These are phyloP conservation scores for Caerostris darwini DNA, from an alignment of 1,140 invertebrate species.

Conservation along the genomic window DNA sequence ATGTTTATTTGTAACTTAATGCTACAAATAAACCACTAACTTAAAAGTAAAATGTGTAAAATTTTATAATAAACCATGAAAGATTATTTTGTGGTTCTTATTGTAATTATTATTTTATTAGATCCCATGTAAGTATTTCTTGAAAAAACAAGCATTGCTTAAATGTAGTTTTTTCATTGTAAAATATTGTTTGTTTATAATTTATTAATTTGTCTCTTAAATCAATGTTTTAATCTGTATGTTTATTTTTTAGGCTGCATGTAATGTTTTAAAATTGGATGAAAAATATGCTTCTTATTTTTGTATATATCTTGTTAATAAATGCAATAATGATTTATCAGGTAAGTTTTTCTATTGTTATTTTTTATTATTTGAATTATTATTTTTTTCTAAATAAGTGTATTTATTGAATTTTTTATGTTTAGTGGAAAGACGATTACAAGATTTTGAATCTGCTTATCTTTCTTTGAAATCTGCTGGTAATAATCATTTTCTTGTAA, in stretches of 20 bases:
- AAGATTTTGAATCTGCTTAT: conserved; percentile 98
- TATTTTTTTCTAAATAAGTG: background rate
- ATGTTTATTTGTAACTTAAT: too few species aligned
- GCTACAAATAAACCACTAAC: too few species aligned
- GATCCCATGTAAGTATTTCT: too few species aligned
- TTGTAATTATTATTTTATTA: too few species aligned
- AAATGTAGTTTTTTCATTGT: background rate
- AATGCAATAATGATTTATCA: conserved; percentile 87
- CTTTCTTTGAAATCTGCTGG: conserved; percentile 90
- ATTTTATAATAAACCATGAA: too few species aligned
- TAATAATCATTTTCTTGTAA: conserved; percentile 86
- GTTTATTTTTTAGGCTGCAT: conserved; percentile 86
- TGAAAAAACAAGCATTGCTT: too few species aligned
- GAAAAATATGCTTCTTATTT: conserved; percentile 92
- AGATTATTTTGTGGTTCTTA: too few species aligned
- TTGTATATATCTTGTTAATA: conserved; percentile 91
- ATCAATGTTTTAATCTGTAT: background rate
- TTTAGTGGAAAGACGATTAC: conserved; percentile 90
- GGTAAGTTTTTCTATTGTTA: conserved; percentile 82
- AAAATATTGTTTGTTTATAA: background rate
- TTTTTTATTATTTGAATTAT: background rate
- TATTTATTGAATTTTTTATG: background rate
- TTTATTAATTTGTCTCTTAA: background rate
- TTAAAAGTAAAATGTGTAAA: too few species aligned
- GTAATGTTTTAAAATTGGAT: conserved; percentile 88